Conservation (phyloP, 2,888 invertebrate species). For the Clusia tigrina region DNA sequence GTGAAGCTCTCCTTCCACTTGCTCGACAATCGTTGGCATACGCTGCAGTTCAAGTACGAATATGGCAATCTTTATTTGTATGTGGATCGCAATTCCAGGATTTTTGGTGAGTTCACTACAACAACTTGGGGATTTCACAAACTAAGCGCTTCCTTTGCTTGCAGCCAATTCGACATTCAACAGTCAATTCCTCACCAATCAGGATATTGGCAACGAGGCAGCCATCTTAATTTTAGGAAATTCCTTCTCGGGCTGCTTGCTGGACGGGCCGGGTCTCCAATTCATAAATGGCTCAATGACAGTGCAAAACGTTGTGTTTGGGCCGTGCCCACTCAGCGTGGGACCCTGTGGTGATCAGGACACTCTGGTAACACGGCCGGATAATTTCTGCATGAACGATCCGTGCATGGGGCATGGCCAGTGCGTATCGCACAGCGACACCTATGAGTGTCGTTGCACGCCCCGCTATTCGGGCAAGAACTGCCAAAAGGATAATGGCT, state of each 20-base stretch:
- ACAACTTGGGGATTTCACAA: background rate
- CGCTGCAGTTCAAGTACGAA: slow-evolving; percentile 64
- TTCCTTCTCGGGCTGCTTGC: slow-evolving; percentile 82
- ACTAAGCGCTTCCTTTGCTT: slow-evolving; percentile 21
- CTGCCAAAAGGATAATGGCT: slow-evolving; percentile 83
- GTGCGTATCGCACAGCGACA: slow-evolving; percentile 77
- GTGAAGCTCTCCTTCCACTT: slow-evolving; percentile 74
- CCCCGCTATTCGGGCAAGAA: slow-evolving; percentile 86
- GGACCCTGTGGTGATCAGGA: slow-evolving; percentile 72
- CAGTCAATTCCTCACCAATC: slow-evolving; percentile 75
- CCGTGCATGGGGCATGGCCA: slow-evolving; percentile 85
- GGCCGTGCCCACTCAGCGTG: slow-evolving; percentile 77
- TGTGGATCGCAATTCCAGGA: slow-evolving; percentile 61
- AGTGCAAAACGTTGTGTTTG: slow-evolving; percentile 76
- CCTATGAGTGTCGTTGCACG: slow-evolving; percentile 85
- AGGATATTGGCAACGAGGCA: slow-evolving; percentile 75
- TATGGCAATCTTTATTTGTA: slow-evolving; percentile 63
- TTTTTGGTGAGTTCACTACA: slow-evolving; percentile 55
- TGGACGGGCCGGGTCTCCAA: slow-evolving; percentile 86
- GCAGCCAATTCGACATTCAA: slow-evolving; percentile 80
- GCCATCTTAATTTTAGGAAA: slow-evolving; percentile 81
- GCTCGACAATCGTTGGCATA: slow-evolving; percentile 84
- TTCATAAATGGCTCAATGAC: slow-evolving; percentile 74
- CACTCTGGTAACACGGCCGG: slow-evolving; percentile 68
- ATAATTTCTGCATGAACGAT: slow-evolving; percentile 79